Evolutionary conservation across 2,888 invertebrate species (phyloP), one percentile per base, ranked within the genome.

Genomic region (Ctenicera cuprea): DNA sequence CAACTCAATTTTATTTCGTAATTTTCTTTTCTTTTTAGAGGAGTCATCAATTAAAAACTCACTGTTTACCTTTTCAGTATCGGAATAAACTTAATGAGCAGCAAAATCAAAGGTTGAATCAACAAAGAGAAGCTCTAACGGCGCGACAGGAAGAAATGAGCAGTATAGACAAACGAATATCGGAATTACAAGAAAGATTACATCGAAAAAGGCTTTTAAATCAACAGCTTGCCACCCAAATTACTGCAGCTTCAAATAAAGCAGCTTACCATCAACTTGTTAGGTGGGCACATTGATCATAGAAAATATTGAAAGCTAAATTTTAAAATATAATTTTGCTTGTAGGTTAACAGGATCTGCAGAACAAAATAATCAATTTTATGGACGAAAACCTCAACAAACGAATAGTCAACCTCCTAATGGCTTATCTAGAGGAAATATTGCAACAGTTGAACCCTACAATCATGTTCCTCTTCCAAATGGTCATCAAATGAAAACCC

Each of bases 31-130:
- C 26, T 41, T 14, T 38, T 7, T 66, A 9, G 20, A 38, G 64
- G 14, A 41, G 41, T 41, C 14, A 37, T 48, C 22, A 61, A 54
- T 72, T 45, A 11, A 54, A 61, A n/a, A 11, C 33, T 66, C 14
- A 54, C 14, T 26, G 18, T 61, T 45, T 38, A n/a, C 33, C 62
- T 69, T 80, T 90, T 12, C 89, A 98, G 97, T 97, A 97, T 86
- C 96, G 97, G 76, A 98, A 97, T 89, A 97, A 97, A 87, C 89
- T 98, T 87, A 97, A 97, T 87, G 95, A 97, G 87, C 96, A 98
- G 87, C 97, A 97, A 88, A 97, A 94, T 89, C 95, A 94, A 79
- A 92, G 97, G 82, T 90, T 98, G 80, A 94, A 94, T 77, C 94
- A 95, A 81, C 97, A 98, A 87, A 90, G 96, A 76, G 95, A 97